Percentiles rank a stretch among this genome's conserved stretches.
Evolutionary conservation across 2,113 vertebrate genomes (phyloP).

Genomic region (Catharus bicknelli): DNA sequence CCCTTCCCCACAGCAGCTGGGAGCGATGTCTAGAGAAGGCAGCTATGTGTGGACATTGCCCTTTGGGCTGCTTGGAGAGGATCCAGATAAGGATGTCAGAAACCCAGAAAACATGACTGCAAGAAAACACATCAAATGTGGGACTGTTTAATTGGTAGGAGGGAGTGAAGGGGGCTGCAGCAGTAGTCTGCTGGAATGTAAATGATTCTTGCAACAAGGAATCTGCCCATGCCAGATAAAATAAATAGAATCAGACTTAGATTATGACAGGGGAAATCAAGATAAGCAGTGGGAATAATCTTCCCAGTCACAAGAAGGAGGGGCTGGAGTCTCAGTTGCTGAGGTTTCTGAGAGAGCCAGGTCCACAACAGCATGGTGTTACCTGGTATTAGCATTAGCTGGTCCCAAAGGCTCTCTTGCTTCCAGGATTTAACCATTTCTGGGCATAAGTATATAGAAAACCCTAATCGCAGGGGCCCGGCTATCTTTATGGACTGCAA

Average conservation of each 20-base stretch:
- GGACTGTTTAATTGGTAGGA: not conserved
- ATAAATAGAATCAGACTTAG: not conserved
- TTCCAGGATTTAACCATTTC: not conserved
- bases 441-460: not conserved
- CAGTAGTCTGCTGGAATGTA: not conserved
- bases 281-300: not conserved
- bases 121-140: not conserved
- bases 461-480: not conserved
- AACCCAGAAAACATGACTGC: not conserved
- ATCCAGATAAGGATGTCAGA: not conserved
- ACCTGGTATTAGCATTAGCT: not conserved
- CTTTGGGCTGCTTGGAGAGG: not conserved
- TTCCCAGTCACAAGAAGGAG: not conserved
- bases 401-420: not conserved
- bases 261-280: not conserved
- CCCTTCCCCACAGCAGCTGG: not conserved
- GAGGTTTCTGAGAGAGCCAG: accelerated
- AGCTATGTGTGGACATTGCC: not conserved
- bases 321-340: not conserved
- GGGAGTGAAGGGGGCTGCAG: not conserved
- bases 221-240: not conserved
- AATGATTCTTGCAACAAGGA: not conserved
- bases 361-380: not conserved
- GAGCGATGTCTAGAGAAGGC: not conserved
- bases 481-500: accelerated